Evolutionary conservation across 2,113 vertebrate genomes (phyloP).

Genomic region (Onychorhynchus coronatus): DNA sequence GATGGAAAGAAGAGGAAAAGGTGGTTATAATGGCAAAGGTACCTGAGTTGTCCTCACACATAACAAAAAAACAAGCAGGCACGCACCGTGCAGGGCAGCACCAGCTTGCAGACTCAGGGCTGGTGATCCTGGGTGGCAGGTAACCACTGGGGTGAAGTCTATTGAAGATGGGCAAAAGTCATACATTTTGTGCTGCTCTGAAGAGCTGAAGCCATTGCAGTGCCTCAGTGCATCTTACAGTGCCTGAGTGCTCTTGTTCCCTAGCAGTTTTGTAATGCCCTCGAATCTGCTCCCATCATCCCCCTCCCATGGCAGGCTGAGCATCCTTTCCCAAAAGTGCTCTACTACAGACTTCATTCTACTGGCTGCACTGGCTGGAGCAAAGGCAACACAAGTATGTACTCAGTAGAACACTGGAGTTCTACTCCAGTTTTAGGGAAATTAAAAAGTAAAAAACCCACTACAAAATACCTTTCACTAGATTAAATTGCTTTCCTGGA

Average conservation of each 20-base stretch:
- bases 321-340: background rate
- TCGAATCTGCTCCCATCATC: background rate
- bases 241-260: background rate
- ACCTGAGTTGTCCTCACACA: background rate
- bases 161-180: background rate
- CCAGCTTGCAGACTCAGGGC: background rate
- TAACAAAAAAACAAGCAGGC: background rate
- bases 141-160: background rate
- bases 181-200: background rate
- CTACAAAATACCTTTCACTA: background rate
- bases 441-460: background rate
- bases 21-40: background rate
- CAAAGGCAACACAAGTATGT: background rate
- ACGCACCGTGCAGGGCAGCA: accelerated
- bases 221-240: background rate
- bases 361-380: background rate
- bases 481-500: background rate
- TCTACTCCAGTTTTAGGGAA: background rate
- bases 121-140: background rate
- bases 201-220: background rate
- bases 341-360: background rate
- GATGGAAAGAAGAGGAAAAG: background rate
- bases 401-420: background rate
- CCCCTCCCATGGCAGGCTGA: background rate
- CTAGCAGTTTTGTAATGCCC: background rate